phyloP scores from a whole-genome alignment of 2,888 invertebrate species.

The Tachystola acroxantha region DNA sequence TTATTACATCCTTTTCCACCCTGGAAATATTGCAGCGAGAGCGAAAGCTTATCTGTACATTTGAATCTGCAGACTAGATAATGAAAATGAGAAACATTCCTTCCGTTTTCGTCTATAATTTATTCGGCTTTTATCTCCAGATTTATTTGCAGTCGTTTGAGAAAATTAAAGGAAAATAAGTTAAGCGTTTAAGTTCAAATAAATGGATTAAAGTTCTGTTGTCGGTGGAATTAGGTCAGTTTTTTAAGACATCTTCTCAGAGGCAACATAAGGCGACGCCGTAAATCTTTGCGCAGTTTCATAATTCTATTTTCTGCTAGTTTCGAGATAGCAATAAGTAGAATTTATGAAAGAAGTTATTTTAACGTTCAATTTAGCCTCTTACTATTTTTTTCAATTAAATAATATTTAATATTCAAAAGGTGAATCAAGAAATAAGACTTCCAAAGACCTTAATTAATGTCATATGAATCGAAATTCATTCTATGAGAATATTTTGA shows the following conservation, averaged over 20 bases:
- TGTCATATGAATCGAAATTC: too few relatives aligned
- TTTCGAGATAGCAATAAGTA: conserved; percentile 37
- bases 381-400: too few relatives aligned
- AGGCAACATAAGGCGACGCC: conserved; percentile 37
- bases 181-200: conserved; percentile 13
- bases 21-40: conserved; percentile 6
- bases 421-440: too few relatives aligned
- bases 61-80: conserved; percentile 11
- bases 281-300: conserved; percentile 48
- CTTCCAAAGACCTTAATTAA: too few relatives aligned
- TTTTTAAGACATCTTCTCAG: conserved; percentile 13
- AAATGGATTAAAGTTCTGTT: conserved; percentile 23
- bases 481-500: too few relatives aligned
- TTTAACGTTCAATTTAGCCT: conserved; percentile 6
- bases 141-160: conserved; percentile 21
- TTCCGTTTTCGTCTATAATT: conserved; percentile 8
- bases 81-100: conserved; percentile 13
- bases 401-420: too few relatives aligned
- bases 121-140: conserved; percentile 15
- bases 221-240: conserved; percentile 14
- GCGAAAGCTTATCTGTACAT: conserved; percentile 9
- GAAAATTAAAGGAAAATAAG: conserved; percentile 21
- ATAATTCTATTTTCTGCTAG: conserved; percentile 45
- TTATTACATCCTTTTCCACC: conserved; percentile 12
- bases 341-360: conserved; percentile 25